These are phyloP conservation scores for Gambusia holbrooki DNA, from an alignment of 2,113 vertebrate genomes.

Conservation along the genomic window DNA sequence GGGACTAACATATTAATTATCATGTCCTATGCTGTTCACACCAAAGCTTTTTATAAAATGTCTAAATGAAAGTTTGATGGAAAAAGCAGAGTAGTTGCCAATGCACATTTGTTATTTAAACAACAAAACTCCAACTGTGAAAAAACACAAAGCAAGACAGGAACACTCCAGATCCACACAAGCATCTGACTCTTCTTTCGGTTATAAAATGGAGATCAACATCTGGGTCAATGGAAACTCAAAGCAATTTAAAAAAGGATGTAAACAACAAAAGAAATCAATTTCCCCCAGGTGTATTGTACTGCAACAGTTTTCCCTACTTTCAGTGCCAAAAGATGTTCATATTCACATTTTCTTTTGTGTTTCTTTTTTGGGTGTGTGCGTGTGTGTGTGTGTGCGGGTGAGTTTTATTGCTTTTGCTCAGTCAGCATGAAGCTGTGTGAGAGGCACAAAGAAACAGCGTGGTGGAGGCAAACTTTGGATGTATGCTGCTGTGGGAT, in stretches of 20 bases:
- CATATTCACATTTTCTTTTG: slow-evolving; percentile 22
- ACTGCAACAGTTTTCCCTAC: neutral
- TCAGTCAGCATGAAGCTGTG: slow-evolving; percentile 45
- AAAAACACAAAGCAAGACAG: neutral
- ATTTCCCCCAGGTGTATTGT: slow-evolving; percentile 2
- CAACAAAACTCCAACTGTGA: neutral
- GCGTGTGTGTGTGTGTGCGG: neutral
- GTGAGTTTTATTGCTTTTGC: slow-evolving; percentile 29
- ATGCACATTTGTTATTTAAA: neutral
- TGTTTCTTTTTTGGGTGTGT: slow-evolving; percentile 4
- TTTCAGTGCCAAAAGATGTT: slow-evolving; percentile 14
- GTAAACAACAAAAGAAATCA: slow-evolving; percentile 4
- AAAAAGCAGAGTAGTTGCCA: too few relatives aligned
- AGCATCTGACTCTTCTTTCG: slow-evolving; percentile 6
- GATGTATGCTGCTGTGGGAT: slow-evolving; percentile 17
- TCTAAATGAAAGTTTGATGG: neutral
- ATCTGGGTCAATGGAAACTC: slow-evolving; percentile 13
- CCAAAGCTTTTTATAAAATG: neutral
- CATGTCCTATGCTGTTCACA: neutral
- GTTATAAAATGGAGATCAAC: slow-evolving; percentile 32
- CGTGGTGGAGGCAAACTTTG: slow-evolving; percentile 19
- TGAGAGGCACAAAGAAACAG: slow-evolving; percentile 37
- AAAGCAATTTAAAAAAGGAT: slow-evolving; percentile 7
- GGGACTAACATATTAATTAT: neutral
- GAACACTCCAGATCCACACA: neutral